A percentile compares a stretch with the other conserved stretches of the same genome.
These are phyloP conservation scores for Cerastis rubricosa DNA, from an alignment of 2,888 invertebrate genomes.

Conservation along the genomic window DNA sequence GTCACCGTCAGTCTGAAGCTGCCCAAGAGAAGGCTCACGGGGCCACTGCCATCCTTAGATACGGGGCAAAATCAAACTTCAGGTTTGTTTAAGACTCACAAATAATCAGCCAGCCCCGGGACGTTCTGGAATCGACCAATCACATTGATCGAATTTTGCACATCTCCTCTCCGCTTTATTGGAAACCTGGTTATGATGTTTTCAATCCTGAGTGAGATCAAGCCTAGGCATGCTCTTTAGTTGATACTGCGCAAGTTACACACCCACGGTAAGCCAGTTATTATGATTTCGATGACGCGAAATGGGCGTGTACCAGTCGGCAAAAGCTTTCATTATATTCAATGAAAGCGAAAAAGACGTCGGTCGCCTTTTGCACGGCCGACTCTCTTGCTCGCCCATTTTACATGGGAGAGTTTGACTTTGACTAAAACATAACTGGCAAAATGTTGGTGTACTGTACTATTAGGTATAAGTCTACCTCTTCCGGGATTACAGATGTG, in stretches of 20 bases:
- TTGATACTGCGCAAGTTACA: not conserved
- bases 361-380: not conserved
- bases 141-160: not conserved
- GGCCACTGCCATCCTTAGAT: constrained; percentile 89
- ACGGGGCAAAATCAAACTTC: constrained; percentile 84
- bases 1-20: constrained; percentile 93
- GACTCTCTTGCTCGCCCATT: not conserved
- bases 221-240: not conserved
- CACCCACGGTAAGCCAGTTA: not conserved
- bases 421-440: not conserved
- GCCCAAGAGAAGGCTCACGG: constrained; percentile 92
- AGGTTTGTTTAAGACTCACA: constrained; percentile 62
- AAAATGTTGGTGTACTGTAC: not conserved
- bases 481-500: not conserved
- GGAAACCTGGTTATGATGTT: not conserved
- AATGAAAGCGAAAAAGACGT: not conserved
- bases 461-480: not conserved
- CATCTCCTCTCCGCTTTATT: not conserved
- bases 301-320: not conserved
- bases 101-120: not conserved
- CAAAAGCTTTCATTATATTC: not conserved
- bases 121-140: not conserved
- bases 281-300: not conserved
- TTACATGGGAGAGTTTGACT: too few species aligned
- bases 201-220: not conserved